These are phyloP conservation scores for Drosophila sproati DNA, from an alignment of 1,140 invertebrate species.

Conservation along the genomic window DNA sequence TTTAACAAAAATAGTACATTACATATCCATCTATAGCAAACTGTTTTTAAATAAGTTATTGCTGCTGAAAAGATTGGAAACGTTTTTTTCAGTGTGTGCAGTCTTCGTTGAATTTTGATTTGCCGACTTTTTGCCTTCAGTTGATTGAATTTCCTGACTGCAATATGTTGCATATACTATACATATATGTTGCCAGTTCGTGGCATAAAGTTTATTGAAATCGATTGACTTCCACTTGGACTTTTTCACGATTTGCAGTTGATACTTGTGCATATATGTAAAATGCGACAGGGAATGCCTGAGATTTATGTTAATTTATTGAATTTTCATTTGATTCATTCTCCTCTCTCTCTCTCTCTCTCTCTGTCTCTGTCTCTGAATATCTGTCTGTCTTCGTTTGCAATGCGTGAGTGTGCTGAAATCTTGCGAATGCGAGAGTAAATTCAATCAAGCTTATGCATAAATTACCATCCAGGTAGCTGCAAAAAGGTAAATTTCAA, in stretches of 20 bases:
- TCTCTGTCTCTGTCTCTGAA: not conserved
- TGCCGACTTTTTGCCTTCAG: slow-evolving; percentile 16
- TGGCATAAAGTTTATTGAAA: slow-evolving; percentile 76
- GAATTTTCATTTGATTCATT: slow-evolving; percentile 70
- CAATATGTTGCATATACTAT: slow-evolving; percentile 62
- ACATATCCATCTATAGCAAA: too few relatives aligned
- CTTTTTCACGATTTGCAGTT: slow-evolving; percentile 31
- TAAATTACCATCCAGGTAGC: slow-evolving; percentile 62
- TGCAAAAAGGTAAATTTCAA: slow-evolving; percentile 28
- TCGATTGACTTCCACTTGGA: slow-evolving; percentile 52
- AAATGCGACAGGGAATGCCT: slow-evolving; percentile 41
- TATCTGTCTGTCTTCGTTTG: not conserved
- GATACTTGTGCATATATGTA: slow-evolving; percentile 62
- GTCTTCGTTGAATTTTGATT: slow-evolving; percentile 11
- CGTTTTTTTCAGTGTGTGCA: not conserved
- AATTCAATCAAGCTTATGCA: slow-evolving; percentile 76
- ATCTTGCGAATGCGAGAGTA: slow-evolving; percentile 38
- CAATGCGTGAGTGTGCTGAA: slow-evolving; percentile 34
- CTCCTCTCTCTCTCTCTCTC: slow-evolving; percentile 8
- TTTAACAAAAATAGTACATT: too few relatives aligned
- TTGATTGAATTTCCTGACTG: slow-evolving; percentile 68
- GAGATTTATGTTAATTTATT: slow-evolving; percentile 81
- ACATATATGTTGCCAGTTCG: slow-evolving; percentile 65
- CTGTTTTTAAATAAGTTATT: too few relatives aligned
- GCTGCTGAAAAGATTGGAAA: too few relatives aligned